These are phyloP conservation scores for Drosophila sturtevanti DNA, from an alignment of 1,140 invertebrate genomes.

Conservation along the genomic window DNA sequence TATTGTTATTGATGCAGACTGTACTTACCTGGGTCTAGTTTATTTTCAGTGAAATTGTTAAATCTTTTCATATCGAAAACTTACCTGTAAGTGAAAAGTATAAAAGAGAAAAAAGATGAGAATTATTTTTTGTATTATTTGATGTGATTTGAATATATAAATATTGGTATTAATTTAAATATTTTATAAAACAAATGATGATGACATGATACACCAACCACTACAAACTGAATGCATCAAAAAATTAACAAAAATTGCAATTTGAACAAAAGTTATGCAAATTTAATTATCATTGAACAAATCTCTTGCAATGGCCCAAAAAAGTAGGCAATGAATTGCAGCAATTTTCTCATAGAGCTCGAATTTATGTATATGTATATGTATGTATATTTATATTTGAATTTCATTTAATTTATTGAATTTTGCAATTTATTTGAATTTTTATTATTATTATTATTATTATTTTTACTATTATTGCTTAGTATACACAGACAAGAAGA, in stretches of 20 bases:
- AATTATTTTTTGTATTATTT: conserved; percentile 31
- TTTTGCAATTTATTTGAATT: not conserved
- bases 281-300: conserved; percentile 28
- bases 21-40: conserved; percentile 37
- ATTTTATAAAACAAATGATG: conserved; percentile 32
- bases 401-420: conserved; percentile 11
- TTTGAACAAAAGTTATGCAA: conserved; percentile 44
- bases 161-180: conserved; percentile 43
- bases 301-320: not conserved
- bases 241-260: conserved; percentile 36
- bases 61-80: conserved; percentile 40
- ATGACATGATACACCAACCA: conserved; percentile 21
- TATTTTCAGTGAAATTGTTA: conserved; percentile 14
- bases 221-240: not conserved
- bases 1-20: not conserved
- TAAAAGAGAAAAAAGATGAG: conserved; percentile 38
- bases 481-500: no score
- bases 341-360: not conserved
- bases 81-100: conserved; percentile 55
- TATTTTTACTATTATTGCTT: not conserved
- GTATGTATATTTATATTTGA: no score
- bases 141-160: conserved; percentile 14
- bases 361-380: no score
- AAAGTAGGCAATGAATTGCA: conserved; percentile 31
- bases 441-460: no score